Base-by-base conservation (phyloP, 2,888 invertebrate genomes). In the Coleophora deauratella region DNA sequence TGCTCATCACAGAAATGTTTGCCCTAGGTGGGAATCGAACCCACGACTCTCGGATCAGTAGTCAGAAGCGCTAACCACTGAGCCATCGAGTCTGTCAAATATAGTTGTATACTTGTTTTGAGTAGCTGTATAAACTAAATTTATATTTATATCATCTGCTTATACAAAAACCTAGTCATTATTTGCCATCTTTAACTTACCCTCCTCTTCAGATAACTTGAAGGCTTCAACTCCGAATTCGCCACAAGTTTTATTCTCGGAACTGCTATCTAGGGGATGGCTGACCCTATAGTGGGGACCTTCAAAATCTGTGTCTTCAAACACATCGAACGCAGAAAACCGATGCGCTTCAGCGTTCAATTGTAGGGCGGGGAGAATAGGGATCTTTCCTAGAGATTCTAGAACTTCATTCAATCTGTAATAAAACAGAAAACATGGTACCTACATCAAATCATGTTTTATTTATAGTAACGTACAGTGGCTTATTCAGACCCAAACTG, bases 371-470 rank as follows among this genome's bases (percentile, higher is more conserved):
- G 94, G 91, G 49, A 97, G 77, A 48, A 97, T 90, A 11, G 96
- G 96, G 54, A 97, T 96, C 71, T 91, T 92, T 41, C 91, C 88
- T 45, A 97, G 81, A 47, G 91, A 89, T 49, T 89, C 88, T 55
- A 97, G 80, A 59, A 95, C 95, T 44, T 89, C 86, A 48, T 89
- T 88, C 63, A 96, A 93, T 55, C 91, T 91, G 66, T 61, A 87
- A 70, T 44, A 47, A 45, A 52, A 21, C 3, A 21, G 3, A 21
- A 21, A 4, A n/a, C n/a, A n/a, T n/a, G n/a, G n/a, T n/a, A n/a
- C n/a, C n/a, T n/a, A n/a, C n/a, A n/a, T n/a, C n/a, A n/a, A n/a
- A n/a, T 21, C 3, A 21, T 21, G 6, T 21, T 4, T 21, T 4
- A 4, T 4, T 6, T 21, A 4, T 21, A 6, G 21, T 21, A 21